Base-by-base conservation (phyloP, 2,888 invertebrate species). In the Philhelius pedissequus region DNA sequence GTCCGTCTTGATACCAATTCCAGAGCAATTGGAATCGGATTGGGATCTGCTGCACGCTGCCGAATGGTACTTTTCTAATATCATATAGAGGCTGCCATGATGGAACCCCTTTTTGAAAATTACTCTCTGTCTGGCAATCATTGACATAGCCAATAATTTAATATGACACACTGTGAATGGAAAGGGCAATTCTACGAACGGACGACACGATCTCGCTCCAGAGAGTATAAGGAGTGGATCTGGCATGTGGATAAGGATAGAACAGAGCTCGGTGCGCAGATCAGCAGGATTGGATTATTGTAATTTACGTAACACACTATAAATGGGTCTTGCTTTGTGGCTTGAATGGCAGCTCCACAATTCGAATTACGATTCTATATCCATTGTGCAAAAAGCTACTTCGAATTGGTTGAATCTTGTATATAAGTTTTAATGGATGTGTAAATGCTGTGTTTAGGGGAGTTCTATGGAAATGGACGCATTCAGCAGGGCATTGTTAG, bases 71-170 rank as follows among this genome's bases (percentile, higher is more conserved):
- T 52, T 58, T 71, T 76, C 76, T 71, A 82, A 82, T 76, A 76
- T 71, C 43, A 8, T 4, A 32, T 8, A 15, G 40, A 25, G 22
- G 0, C 3, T 35, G 11, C 18, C n/a, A n/a, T n/a, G n/a, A 13
- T 13, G 3, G 11, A 43, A 7, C 13, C 30, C 32, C 15, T 22
- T 27, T 64, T 74, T 70, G 56, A 60, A 77, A 66, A 71, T 83
- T 83, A 75, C 83, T 78, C 74, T 75, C 69, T 62, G 78, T 83
- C 82, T 74, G 78, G 78, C 78, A 83, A 83, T 83, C 83, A 83
- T 75, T 83, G 83, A 79, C 78, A 70, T 50, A 83, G 78, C 70
- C 74, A 83, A 83, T 83, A 83, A 83, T 83, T 83, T 83, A 83
- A 83, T 78, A 83, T 83, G 83, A 83, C 78, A 79, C 74, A 83